Evolutionary conservation across 2,113 vertebrate genomes (phyloP).

Genomic region (Aviceda subcristata): DNA sequence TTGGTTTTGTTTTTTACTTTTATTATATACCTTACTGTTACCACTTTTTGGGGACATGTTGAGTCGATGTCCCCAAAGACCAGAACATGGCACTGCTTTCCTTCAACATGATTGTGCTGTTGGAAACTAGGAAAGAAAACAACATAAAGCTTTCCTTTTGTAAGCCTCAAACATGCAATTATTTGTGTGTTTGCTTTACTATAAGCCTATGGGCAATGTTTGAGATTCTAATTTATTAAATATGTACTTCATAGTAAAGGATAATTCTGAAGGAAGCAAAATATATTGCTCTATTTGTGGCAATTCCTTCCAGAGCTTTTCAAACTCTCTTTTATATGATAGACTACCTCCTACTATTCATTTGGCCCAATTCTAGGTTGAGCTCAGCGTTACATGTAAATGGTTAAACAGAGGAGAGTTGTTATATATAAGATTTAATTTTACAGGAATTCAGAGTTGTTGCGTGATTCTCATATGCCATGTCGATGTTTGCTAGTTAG

Average conservation of each 20-base stretch:
- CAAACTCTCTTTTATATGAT: neutral
- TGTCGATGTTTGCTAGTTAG: neutral
- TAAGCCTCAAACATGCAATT: neutral
- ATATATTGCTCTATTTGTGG: neutral
- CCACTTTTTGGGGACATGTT: neutral
- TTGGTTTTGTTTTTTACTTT: no score
- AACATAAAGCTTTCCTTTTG: neutral
- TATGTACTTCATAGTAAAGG: neutral
- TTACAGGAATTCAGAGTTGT: conserved; percentile 2
- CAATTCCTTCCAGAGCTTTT: neutral
- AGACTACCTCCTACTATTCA: neutral
- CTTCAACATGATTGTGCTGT: neutral
- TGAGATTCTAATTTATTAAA: neutral
- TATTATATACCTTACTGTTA: neutral
- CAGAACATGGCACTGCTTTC: neutral
- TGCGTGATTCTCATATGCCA: neutral
- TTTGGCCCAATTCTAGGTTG: neutral
- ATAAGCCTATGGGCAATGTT: neutral
- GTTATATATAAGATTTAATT: neutral
- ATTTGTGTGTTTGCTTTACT: neutral
- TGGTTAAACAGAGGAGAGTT: neutral
- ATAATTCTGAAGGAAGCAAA: neutral
- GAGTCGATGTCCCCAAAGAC: neutral
- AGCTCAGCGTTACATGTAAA: neutral
- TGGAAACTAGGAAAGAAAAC: neutral